phyloP scores from a whole-genome alignment of 2,113 vertebrate species.

The Rhabdomys dilectus region DNA sequence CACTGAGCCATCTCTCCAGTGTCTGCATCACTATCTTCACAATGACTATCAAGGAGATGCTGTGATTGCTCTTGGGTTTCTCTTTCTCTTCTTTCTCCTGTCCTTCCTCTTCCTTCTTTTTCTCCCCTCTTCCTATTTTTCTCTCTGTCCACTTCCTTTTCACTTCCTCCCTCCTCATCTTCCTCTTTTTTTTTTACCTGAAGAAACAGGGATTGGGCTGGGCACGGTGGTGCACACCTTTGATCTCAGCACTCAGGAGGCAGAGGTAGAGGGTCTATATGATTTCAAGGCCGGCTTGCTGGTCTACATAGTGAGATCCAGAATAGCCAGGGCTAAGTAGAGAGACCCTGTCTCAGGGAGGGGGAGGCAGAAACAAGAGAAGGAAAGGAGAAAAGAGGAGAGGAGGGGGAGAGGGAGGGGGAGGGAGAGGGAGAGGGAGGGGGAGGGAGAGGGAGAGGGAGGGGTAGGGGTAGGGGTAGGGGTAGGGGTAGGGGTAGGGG shows the following conservation, averaged over 20 bases:
- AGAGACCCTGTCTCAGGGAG: neutral
- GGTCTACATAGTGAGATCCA: neutral
- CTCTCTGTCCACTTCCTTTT: neutral
- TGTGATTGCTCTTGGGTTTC: neutral
- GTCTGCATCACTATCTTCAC: neutral
- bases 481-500: fast-evolving
- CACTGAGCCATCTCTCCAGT: neutral
- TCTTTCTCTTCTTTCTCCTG: neutral
- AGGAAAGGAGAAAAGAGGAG: neutral
- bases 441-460: fast-evolving
- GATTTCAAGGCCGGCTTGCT: neutral
- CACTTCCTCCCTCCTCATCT: too few relatives aligned
- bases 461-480: fast-evolving
- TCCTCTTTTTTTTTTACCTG: neutral
- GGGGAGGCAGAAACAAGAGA: neutral
- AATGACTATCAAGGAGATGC: neutral
- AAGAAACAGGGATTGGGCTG: neutral
- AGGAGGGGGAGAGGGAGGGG: fast-evolving
- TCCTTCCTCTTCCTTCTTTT: neutral
- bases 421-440: too few relatives aligned
- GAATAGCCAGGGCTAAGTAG: neutral
- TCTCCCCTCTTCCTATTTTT: neutral
- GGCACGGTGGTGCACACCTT: fast-evolving
- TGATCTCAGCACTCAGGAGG: neutral
- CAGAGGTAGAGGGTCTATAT: neutral